These are phyloP conservation scores for Capreolus pygargus DNA, from an alignment of 2,113 vertebrate species.

Conservation along the genomic window DNA sequence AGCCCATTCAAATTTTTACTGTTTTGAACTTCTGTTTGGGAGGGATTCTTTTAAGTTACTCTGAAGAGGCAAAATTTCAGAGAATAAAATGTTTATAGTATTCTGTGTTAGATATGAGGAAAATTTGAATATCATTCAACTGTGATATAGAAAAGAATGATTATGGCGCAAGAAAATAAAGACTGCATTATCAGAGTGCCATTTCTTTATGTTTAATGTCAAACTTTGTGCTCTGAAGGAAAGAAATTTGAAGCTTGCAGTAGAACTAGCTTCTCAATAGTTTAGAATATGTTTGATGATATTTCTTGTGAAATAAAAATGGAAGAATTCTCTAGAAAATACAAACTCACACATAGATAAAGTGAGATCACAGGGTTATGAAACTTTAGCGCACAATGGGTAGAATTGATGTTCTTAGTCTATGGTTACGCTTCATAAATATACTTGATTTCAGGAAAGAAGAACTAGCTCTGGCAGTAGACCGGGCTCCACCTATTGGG, in stretches of 20 bases:
- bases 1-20: neutral
- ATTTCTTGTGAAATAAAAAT: conserved; percentile 27
- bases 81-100: neutral
- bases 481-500: conserved; percentile 41
- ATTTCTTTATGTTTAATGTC: conserved; percentile 7
- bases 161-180: neutral
- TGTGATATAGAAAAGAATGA: neutral
- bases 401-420: neutral
- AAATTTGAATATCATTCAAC: neutral
- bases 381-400: neutral
- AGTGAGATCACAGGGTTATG: neutral
- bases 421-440: conserved; percentile 22
- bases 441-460: conserved; percentile 41
- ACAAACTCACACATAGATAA: neutral
- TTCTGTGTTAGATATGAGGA: neutral
- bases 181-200: neutral
- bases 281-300: neutral
- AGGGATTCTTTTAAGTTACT: neutral
- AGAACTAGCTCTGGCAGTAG: conserved; percentile 35
- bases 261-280: neutral
- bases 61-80: conserved; percentile 17
- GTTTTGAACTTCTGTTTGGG: conserved; percentile 4
- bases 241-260: conserved; percentile 17
- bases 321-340: conserved; percentile 29
- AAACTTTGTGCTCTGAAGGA: neutral